Base-by-base conservation (phyloP, 2,888 invertebrate genomes). In the Drosophila yooni region DNA sequence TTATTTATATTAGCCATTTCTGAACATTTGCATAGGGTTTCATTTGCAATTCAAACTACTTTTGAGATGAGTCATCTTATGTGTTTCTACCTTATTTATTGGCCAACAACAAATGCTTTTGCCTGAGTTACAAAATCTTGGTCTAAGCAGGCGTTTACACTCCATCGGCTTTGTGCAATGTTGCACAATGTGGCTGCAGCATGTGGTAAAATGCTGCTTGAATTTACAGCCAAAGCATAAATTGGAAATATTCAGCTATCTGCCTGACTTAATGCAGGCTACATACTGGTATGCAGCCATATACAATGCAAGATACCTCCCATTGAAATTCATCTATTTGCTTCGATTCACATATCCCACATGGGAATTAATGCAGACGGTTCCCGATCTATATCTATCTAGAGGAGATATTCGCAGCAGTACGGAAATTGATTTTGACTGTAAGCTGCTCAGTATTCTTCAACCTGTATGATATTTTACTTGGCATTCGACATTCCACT, bases 181-280 rank as follows among this genome's bases (percentile, higher is more conserved):
- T 33, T 4, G 33, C 33, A 33, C 56, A 67, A 52, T 80, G 70
- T 78, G 52, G 38, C 57, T 51, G 69, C 54, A 38, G 25, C 51
- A n/a, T 36, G 53, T 51, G 25, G 33, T 54, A 69, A 59, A 73
- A 58, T 43, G 31, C 38, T 52, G 36, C 38, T 48, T 31, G 46
- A 70, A 64, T 78, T 70, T 78, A 78, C 48, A 59, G 62, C 64
- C 38, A 25, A 21, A n/a, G 34, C 67, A 67, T 80, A 75, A 61
- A 80, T 79, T 51, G 46, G 11, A 73, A 54, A 56, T 58, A 51
- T 33, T 56, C 29, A 3, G n/a, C 33, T n/a, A 34, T 57, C 25
- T 27, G 31, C 13, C 56, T 43, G 56, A 43, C 48, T 67, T 48
- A 43, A 31, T 29, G 25, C 46, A 18, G 18, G 33, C 21, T 25